These are phyloP conservation scores for Synanthedon myopaeformis DNA, from an alignment of 2,888 invertebrate species.

Conservation along the genomic window DNA sequence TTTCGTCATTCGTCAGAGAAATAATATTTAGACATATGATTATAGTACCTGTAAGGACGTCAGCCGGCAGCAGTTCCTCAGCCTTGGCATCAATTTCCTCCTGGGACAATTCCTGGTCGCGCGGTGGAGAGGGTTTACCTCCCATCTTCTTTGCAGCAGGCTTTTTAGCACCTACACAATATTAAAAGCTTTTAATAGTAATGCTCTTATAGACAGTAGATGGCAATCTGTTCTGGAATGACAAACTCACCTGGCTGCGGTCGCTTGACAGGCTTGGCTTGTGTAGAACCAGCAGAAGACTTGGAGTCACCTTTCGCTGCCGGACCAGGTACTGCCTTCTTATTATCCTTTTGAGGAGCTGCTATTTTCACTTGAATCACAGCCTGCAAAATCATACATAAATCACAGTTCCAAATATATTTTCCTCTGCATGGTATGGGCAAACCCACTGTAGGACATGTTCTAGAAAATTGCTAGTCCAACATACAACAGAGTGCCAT, in stretches of 20 bases:
- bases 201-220: too few species aligned
- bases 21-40: too few species aligned
- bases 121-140: constrained; percentile 45
- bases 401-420: not conserved
- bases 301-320: constrained; percentile 57
- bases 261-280: constrained; percentile 64
- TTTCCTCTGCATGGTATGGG: too few species aligned
- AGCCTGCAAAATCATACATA: constrained; percentile 57
- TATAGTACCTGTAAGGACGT: constrained; percentile 55
- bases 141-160: constrained; percentile 28
- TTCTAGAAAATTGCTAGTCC: too few species aligned
- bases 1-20: too few species aligned
- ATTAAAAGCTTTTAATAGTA: constrained; percentile 5
- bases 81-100: constrained; percentile 85
- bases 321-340: constrained; percentile 65
- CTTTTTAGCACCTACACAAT: constrained; percentile 24
- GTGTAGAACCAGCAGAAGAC: constrained; percentile 48
- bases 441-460: too few species aligned
- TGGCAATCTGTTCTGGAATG: too few species aligned
- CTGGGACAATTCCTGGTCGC: constrained; percentile 76
- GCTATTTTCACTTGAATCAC: constrained; percentile 82
- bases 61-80: constrained; percentile 73
- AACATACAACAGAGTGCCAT: too few species aligned
- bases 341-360: constrained; percentile 71
- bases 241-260: constrained; percentile 26